A percentile compares a stretch with the other conserved stretches of the same genome.
phyloP scores from a whole-genome alignment of 2,797 vertebrate species.

The Rhinophrynus dorsalis region DNA sequence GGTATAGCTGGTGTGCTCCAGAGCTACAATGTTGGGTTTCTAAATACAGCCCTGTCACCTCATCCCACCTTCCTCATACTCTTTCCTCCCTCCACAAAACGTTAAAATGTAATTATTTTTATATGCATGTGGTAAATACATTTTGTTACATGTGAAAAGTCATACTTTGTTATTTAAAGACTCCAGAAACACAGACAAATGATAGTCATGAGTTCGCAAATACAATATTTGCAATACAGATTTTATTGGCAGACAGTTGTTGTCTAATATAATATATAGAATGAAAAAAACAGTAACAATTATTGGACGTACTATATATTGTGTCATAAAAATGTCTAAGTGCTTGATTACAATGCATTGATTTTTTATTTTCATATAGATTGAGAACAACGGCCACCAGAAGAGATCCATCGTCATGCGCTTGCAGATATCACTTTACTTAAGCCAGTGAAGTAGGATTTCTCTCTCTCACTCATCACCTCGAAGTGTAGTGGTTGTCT shows the following conservation, averaged over 20 bases:
- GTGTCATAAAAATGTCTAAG: neutral
- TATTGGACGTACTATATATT: neutral
- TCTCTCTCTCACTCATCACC: conserved; percentile 89
- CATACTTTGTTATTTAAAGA: no score
- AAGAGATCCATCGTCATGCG: conserved; percentile 65
- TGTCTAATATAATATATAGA: conserved; percentile 12
- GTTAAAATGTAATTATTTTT: no score
- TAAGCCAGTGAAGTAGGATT: conserved; percentile 88
- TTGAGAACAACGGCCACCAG: neutral
- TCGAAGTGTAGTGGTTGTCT: conserved; percentile 91
- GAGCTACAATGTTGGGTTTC: no score
- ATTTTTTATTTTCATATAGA: neutral
- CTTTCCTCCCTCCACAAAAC: no score
- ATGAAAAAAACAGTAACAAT: neutral
- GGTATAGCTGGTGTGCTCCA: no score
- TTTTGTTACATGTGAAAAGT: no score
- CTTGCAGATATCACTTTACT: conserved; percentile 85
- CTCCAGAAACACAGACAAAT: no score
- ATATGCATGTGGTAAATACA: no score
- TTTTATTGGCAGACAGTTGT: conserved; percentile 9
- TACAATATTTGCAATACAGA: neutral
- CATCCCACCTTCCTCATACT: no score
- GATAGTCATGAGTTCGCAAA: no score
- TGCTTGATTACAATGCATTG: neutral
- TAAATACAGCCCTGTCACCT: no score